These are phyloP conservation scores for Cheirogaleus major DNA, from an alignment of 2,797 vertebrate genomes.

Conservation along the genomic window DNA sequence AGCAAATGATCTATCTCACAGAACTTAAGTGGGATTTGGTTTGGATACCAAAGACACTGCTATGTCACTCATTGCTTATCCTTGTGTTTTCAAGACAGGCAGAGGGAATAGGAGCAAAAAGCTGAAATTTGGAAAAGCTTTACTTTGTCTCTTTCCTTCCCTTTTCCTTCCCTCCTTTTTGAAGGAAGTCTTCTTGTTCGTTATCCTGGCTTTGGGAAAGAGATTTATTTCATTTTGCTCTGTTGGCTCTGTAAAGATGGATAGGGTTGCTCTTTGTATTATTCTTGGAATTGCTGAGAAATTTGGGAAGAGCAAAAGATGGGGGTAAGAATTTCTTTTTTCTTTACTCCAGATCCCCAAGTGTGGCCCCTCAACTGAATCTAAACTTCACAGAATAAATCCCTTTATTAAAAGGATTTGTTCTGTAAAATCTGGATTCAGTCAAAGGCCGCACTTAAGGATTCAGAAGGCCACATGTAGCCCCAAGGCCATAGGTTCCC, in stretches of 20 bases:
- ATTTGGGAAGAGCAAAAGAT: background rate
- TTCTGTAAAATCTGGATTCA: background rate
- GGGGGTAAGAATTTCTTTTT: background rate
- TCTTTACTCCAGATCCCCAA: background rate
- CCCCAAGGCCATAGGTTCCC: background rate
- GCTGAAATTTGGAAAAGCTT: constrained; percentile 71
- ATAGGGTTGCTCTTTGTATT: constrained; percentile 53
- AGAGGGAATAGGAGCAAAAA: constrained; percentile 68
- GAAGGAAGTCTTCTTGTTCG: constrained; percentile 55
- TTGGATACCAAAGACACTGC: constrained; percentile 82
- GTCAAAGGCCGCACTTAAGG: background rate
- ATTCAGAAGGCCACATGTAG: background rate
- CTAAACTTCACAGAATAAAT: background rate
- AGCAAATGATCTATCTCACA: constrained; percentile 68
- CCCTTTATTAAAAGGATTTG: background rate
- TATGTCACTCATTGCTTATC: constrained; percentile 60
- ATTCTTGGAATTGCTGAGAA: constrained; percentile 76
- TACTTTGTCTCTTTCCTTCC: constrained; percentile 74
- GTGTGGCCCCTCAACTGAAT: background rate
- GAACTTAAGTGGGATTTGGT: constrained; percentile 34
- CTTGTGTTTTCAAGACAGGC: constrained; percentile 67
- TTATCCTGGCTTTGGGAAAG: constrained; percentile 67
- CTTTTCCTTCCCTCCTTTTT: constrained; percentile 6
- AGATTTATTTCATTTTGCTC: constrained; percentile 20
- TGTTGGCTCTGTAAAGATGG: constrained; percentile 61